Evolutionary conservation across 2,888 invertebrate genomes (phyloP).

Genomic region (Nomada fucata): DNA sequence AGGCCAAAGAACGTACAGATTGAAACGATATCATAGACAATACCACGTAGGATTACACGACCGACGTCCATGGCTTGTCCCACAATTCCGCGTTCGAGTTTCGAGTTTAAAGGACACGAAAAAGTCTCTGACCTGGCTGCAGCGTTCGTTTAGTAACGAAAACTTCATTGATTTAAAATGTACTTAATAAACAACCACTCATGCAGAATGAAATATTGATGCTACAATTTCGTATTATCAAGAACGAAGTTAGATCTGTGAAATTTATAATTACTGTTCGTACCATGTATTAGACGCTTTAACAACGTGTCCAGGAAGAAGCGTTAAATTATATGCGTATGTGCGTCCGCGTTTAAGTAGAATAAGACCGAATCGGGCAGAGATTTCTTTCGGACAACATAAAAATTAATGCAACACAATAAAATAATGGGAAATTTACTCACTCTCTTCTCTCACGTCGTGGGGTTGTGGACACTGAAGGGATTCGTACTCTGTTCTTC

Average conservation of each 20-base stretch:
- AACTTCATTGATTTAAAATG: background rate
- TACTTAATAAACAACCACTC: background rate
- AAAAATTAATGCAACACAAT: background rate
- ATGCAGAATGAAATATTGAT: background rate
- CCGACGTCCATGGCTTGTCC: background rate
- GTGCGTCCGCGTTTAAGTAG: background rate
- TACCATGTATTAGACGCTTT: constrained; percentile 16
- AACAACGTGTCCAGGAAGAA: constrained; percentile 14
- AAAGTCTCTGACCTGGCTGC: background rate
- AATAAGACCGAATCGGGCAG: no score
- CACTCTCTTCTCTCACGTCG: constrained; percentile 95
- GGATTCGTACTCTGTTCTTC: constrained; percentile 94
- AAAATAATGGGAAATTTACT: constrained; percentile 83
- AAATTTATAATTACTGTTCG: constrained; percentile 26
- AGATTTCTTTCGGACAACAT: background rate
- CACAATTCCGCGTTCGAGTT: constrained; percentile 1
- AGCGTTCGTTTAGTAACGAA: background rate
- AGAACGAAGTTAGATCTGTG: background rate
- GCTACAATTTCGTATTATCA: background rate
- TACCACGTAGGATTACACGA: background rate
- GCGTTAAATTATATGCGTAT: background rate
- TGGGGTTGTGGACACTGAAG: constrained; percentile 94
- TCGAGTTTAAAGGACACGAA: background rate
- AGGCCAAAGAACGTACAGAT: constrained; percentile 1
- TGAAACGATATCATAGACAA: constrained; percentile 17